Percentiles rank a stretch among this genome's conserved stretches.
These are phyloP conservation scores for Caenorhabditis brenneri DNA, from an alignment of 1,140 invertebrate genomes.

Conservation along the genomic window DNA sequence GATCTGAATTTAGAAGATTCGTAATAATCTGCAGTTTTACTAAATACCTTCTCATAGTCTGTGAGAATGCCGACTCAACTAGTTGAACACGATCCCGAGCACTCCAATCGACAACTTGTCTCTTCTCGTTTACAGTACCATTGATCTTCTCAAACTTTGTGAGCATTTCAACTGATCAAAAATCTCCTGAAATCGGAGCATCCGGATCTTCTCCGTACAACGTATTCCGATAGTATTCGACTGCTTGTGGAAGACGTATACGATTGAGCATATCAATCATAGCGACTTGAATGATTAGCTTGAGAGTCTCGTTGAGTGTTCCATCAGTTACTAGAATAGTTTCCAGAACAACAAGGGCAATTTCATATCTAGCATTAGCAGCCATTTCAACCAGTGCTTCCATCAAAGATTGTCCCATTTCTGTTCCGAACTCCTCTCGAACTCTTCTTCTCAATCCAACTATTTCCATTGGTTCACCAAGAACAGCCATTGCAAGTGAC, in stretches of 20 bases:
- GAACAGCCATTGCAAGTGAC: slow-evolving; percentile 2
- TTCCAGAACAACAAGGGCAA: slow-evolving; percentile 73
- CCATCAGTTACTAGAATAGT: not conserved
- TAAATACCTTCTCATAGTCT: slow-evolving; percentile 13
- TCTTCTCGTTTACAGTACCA: not conserved
- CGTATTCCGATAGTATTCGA: not conserved
- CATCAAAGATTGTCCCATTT: not conserved
- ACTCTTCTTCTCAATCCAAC: slow-evolving; percentile 9
- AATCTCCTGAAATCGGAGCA: not conserved
- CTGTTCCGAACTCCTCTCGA: slow-evolving; percentile 32
- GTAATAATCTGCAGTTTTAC: no score
- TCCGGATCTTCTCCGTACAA: slow-evolving; percentile 10
- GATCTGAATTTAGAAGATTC: not conserved
- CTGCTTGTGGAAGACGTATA: slow-evolving; percentile 35
- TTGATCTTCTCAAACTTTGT: slow-evolving; percentile 9
- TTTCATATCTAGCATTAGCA: slow-evolving; percentile 75
- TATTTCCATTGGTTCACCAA: slow-evolving; percentile 22
- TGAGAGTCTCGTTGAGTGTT: not conserved
- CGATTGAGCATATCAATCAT: slow-evolving; percentile 28
- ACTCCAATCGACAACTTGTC: slow-evolving; percentile 37
- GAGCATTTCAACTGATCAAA: slow-evolving; percentile 16
- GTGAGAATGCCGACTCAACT: not conserved
- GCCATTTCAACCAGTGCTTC: slow-evolving; percentile 15
- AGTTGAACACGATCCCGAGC: slow-evolving; percentile 16
- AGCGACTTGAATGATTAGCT: not conserved